A percentile compares a stretch with the other conserved stretches of the same genome.
These are phyloP conservation scores for Saturnia pavonia DNA, from an alignment of 2,888 invertebrate species.

Conservation along the genomic window DNA sequence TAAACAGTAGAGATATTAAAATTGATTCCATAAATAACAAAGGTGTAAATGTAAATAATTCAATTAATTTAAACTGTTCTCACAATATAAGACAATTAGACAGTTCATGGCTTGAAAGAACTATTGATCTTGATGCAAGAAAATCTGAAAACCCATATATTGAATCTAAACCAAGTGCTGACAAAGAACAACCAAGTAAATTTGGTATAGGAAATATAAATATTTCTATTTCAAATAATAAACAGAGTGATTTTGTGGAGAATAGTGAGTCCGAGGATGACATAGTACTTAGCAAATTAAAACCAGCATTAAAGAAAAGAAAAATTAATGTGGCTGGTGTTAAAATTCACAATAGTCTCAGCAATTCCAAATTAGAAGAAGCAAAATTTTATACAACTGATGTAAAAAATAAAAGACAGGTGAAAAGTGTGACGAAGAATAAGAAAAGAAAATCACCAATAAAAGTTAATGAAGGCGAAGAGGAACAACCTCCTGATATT, in stretches of 20 bases:
- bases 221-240: slow-evolving; percentile 19
- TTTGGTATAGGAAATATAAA: slow-evolving; percentile 70
- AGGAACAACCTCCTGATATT: slow-evolving; percentile 65
- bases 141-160: not conserved
- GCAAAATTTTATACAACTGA: slow-evolving; percentile 15
- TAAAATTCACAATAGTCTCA: not conserved
- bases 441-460: slow-evolving; percentile 25
- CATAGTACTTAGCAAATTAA: slow-evolving; percentile 60
- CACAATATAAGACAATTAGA: slow-evolving; percentile 59
- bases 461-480: slow-evolving; percentile 25
- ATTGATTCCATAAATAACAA: not conserved
- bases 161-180: slow-evolving; percentile 28
- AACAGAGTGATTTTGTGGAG: slow-evolving; percentile 84
- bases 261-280: slow-evolving; percentile 86
- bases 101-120: slow-evolving; percentile 72
- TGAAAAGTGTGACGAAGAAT: slow-evolving; percentile 25
- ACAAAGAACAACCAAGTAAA: slow-evolving; percentile 32
- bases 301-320: slow-evolving; percentile 82
- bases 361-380: not conserved
- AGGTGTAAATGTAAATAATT: not conserved
- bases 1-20: slow-evolving; percentile 26
- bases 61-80: not conserved
- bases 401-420: slow-evolving; percentile 27
- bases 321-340: slow-evolving; percentile 46
- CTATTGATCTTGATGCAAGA: slow-evolving; percentile 60